Evolutionary conservation across 2,888 invertebrate genomes (phyloP), one percentile per base, ranked within the genome.

Genomic region (Cybosia mesomella): DNA sequence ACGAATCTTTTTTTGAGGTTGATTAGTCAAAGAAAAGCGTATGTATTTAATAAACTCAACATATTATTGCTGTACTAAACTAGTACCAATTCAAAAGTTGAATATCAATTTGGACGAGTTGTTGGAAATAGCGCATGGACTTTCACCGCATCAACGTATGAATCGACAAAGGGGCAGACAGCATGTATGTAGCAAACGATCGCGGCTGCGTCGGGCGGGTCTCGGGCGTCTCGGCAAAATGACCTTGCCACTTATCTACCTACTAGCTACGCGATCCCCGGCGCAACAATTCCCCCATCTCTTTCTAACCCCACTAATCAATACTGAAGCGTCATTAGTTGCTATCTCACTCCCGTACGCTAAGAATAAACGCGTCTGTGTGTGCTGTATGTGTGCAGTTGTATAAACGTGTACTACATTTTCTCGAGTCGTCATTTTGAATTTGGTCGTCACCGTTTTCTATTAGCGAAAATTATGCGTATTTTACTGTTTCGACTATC

Each of bases 191-290:
- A 81, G 73, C 72, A 73, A 63, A 58, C 72, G 74, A 65, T 61
- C 66, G 55, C 70, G 71, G 63, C 64, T 53, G 66, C 71, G 68
- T 24, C 70, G 57, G 67, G 67, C 68, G 73, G 76, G 67, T 58
- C 64, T 71, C 77, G 73, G 72, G 70, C 82, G 83, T 79, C 82
- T 83, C 79, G 80, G 86, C 81, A 84, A 87, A 88, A 87, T 93
- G 94, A 93, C 94, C 94, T 94, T 93, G 93, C 83, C 83, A 90
- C 81, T 90, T 92, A 92, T 92, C 92, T 91, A 86, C 89, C 80
- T 83, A 86, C 75, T 74, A 71, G n/a, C 49, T n/a, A n/a, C 79
- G 82, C 83, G 80, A 80, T 85, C 87, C 83, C 88, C 84, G 85
- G 83, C 80, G 83, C 81, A 83, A 85, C 85, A 74, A 75, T 66